These are phyloP conservation scores for Cheilosia grossa DNA, from an alignment of 2,888 invertebrate species.

Conservation along the genomic window DNA sequence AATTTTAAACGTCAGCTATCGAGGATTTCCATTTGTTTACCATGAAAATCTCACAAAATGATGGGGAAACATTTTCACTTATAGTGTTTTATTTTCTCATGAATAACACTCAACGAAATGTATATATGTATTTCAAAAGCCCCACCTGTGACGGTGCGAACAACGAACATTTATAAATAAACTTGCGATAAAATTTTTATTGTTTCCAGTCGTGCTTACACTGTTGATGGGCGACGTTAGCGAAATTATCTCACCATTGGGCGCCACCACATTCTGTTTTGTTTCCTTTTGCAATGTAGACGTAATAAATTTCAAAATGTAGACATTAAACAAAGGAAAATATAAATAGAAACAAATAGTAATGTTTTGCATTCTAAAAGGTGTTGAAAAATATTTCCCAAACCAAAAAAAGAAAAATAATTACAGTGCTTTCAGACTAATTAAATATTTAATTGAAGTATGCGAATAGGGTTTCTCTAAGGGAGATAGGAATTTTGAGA, in stretches of 20 bases:
- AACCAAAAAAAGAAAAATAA: neutral
- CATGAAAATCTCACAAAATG: too few relatives aligned
- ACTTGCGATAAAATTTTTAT: slow-evolving; percentile 52
- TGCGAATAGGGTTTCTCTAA: neutral
- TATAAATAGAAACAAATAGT: neutral
- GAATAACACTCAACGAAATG: neutral
- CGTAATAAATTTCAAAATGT: slow-evolving; percentile 4
- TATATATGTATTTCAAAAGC: neutral
- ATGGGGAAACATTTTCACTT: too few relatives aligned
- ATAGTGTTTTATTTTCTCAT: too few relatives aligned
- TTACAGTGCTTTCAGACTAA: neutral
- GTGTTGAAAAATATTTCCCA: slow-evolving; percentile 3
- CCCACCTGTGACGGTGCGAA: slow-evolving; percentile 20
- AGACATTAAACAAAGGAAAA: neutral
- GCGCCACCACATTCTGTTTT: slow-evolving; percentile 36
- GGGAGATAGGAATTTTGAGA: too few relatives aligned
- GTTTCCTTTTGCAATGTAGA: neutral
- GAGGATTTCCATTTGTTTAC: too few relatives aligned
- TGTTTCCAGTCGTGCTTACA: slow-evolving; percentile 59
- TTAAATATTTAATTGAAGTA: slow-evolving; percentile 7
- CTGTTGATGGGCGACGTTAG: slow-evolving; percentile 45
- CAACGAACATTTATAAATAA: slow-evolving; percentile 46
- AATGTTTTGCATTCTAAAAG: slow-evolving; percentile 16
- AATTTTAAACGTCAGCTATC: too few relatives aligned
- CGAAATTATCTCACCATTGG: slow-evolving; percentile 47